These are phyloP conservation scores for Drosophila pandora DNA, from an alignment of 1,140 invertebrate genomes.

Conservation along the genomic window DNA sequence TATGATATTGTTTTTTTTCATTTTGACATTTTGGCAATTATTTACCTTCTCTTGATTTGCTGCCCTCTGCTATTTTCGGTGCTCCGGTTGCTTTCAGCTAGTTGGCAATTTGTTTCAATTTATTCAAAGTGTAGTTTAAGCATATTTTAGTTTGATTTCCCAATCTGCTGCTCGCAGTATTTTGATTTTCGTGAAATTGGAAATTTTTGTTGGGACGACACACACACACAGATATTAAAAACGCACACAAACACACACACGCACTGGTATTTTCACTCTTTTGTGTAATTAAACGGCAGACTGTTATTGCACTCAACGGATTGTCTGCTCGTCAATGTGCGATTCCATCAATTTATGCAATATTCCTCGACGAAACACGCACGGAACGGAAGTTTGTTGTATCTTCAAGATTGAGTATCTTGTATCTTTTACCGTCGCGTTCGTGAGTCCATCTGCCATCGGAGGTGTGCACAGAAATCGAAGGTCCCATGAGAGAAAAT, in stretches of 20 bases:
- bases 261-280: conserved; percentile 16
- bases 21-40: conserved; percentile 38
- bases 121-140: conserved; percentile 68
- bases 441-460: neutral
- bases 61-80: conserved; percentile 49
- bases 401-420: conserved; percentile 27
- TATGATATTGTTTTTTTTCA: neutral
- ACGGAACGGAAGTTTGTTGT: conserved; percentile 39
- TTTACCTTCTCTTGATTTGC: conserved; percentile 57
- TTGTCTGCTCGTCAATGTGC: conserved; percentile 24
- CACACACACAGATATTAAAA: conserved; percentile 14
- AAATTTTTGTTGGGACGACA: conserved; percentile 22
- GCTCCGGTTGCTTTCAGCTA: conserved; percentile 42
- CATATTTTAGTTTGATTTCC: conserved; percentile 60
- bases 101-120: conserved; percentile 59
- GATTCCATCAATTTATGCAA: conserved; percentile 60
- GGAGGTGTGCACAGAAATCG: too few relatives aligned
- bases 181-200: conserved; percentile 23
- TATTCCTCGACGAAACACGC: conserved; percentile 51
- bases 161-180: conserved; percentile 25
- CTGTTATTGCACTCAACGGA: conserved; percentile 39
- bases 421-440: conserved; percentile 12
- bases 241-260: conserved; percentile 19
- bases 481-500: too few relatives aligned
- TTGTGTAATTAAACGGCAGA: neutral